phyloP scores from a whole-genome alignment of 2,113 vertebrate species.

The Numenius arquata region DNA sequence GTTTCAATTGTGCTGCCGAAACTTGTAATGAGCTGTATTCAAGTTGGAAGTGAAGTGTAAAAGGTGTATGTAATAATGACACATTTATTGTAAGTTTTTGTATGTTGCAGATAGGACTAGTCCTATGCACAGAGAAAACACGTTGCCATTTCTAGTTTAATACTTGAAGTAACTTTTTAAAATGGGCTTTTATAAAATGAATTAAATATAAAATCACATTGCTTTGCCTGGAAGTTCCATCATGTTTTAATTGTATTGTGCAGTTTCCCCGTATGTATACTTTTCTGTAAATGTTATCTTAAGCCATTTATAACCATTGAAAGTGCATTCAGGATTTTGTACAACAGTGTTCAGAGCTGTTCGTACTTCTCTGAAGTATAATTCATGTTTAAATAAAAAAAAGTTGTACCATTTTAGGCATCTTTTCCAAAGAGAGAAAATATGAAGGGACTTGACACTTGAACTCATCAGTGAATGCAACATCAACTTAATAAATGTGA shows the following conservation, averaged over 20 bases:
- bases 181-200: slow-evolving; percentile 72
- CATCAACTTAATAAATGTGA: slow-evolving; percentile 63
- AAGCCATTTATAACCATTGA: slow-evolving; percentile 45
- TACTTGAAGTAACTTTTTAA: slow-evolving; percentile 74
- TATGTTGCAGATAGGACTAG: slow-evolving; percentile 51
- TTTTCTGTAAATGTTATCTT: slow-evolving; percentile 45
- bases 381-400: slow-evolving; percentile 20
- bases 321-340: slow-evolving; percentile 63
- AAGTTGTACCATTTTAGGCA: slow-evolving; percentile 34
- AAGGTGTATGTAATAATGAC: background rate
- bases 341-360: slow-evolving; percentile 24
- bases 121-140: slow-evolving; percentile 64
- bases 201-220: slow-evolving; percentile 54
- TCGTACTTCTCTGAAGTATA: slow-evolving; percentile 12
- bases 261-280: background rate
- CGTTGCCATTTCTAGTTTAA: slow-evolving; percentile 63
- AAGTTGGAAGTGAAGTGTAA: slow-evolving; percentile 40
- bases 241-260: slow-evolving; percentile 46
- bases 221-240: slow-evolving; percentile 54
- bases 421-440: slow-evolving; percentile 56
- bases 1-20: slow-evolving; percentile 53
- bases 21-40: slow-evolving; percentile 52
- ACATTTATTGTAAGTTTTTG: slow-evolving; percentile 54
- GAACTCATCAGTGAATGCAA: slow-evolving; percentile 45
- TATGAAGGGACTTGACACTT: background rate